Conservation (phyloP, 1,140 invertebrate genomes). For the Hycleus cichorii region DNA sequence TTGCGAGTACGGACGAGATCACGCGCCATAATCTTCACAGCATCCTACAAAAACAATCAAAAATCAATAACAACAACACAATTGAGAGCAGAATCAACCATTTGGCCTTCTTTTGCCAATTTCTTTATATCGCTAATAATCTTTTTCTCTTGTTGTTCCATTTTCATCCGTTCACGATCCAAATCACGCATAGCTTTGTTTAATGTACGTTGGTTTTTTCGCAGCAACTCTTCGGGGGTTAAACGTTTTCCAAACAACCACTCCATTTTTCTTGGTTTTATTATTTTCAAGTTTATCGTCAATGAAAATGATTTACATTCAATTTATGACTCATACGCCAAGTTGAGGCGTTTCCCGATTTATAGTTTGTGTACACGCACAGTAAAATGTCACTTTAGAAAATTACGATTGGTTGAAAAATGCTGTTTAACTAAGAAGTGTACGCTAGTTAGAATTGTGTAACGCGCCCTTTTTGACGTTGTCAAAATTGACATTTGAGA, state of each 20-base stretch:
- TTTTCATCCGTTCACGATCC: slow-evolving; percentile 86
- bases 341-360: too few species aligned
- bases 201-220: slow-evolving; percentile 96
- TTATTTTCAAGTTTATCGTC: not conserved
- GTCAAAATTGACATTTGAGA: too few species aligned
- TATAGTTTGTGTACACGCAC: too few species aligned
- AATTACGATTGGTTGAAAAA: too few species aligned
- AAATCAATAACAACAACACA: not conserved
- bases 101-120: slow-evolving; percentile 97
- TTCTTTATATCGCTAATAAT: slow-evolving; percentile 98
- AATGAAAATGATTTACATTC: not conserved
- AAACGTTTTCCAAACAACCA: slow-evolving; percentile 96
- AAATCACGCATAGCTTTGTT: slow-evolving; percentile 98
- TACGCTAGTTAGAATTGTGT: too few species aligned
- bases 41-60: slow-evolving; percentile 64
- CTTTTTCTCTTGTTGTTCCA: slow-evolving; percentile 99
- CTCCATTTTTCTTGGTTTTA: slow-evolving; percentile 60
- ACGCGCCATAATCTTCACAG: slow-evolving; percentile 99
- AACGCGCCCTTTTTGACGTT: too few species aligned
- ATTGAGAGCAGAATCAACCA: slow-evolving; percentile 51
- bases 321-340: slow-evolving; percentile 4
- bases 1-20: slow-evolving; percentile 93
- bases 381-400: too few species aligned
- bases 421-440: too few species aligned
- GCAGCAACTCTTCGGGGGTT: slow-evolving; percentile 95